Evolutionary conservation across 2,113 vertebrate species (phyloP).

Genomic region (Notarius lentiginosus): DNA sequence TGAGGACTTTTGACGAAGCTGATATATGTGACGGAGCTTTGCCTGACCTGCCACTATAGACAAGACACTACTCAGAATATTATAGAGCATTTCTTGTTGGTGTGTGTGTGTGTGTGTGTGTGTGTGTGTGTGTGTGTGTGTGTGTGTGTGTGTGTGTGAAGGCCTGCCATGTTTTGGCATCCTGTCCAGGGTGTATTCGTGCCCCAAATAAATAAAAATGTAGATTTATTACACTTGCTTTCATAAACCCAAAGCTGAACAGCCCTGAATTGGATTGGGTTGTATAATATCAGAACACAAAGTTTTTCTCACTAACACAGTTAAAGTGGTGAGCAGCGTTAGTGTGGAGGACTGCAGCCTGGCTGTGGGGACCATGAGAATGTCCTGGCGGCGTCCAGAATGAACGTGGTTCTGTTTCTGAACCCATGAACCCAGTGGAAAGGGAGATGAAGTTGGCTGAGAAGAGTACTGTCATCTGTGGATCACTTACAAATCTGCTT

Average conservation of each 20-base stretch:
- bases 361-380: too few species aligned
- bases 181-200: slow-evolving; percentile 5
- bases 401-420: too few species aligned
- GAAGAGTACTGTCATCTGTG: too few species aligned
- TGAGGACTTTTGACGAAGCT: neutral
- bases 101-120: neutral
- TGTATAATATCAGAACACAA: slow-evolving; percentile 12
- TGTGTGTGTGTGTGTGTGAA: too few species aligned
- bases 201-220: slow-evolving; percentile 15
- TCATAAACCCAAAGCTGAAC: slow-evolving; percentile 7
- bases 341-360: too few species aligned
- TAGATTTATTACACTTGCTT: slow-evolving; percentile 22
- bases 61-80: neutral
- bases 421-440: too few species aligned
- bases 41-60: neutral
- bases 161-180: neutral
- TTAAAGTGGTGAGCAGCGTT: neutral
- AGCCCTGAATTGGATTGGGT: slow-evolving; percentile 11
- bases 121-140: neutral
- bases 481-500: neutral
- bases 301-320: neutral
- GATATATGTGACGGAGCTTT: neutral
- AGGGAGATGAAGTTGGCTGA: too few species aligned
- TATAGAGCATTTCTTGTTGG: neutral
- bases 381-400: too few species aligned